Evolutionary conservation across 2,888 invertebrate species (phyloP), one percentile per base, ranked within the genome.

Genomic region (Tachina lurida): DNA sequence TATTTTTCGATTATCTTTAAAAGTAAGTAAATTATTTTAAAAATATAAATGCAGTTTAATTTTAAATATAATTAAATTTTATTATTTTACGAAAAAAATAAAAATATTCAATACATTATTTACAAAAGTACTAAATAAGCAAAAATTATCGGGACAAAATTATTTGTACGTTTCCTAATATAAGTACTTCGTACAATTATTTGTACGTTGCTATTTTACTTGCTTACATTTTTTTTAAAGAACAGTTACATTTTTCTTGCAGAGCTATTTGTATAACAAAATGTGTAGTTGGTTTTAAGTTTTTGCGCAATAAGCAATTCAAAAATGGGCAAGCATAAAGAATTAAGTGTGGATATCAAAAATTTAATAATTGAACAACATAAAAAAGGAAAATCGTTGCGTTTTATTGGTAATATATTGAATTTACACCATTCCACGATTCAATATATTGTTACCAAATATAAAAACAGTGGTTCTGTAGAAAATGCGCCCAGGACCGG

Each of bases 151-250:
- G 62, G 43, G 43, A 49, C 49, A 49, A 49, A 67, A 49, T 22
- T 67, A 49, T 49, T 67, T 67, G 67, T 67, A 67, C 67, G 22
- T 22, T 41, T 41, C 19, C 19, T 49, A 49, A 56, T 39, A 15
- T 60, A 10, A 39, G 68, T 67, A 67, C 58, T 41, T 58, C 15
- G 49, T 54, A 60, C 67, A 68, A 75, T 68, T 56, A 60, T 31
- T 67, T 67, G 52, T 67, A 67, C 39, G 0, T 49, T 49, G 31
- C 10, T 17, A 49, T 67, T 67, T 17, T 13, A 22, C 17, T 67
- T 70, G 65, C n/a, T 70, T 54, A 41, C 68, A 54, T n/a, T 54
- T 54, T 41, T 67, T 68, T 68, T 67, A 39, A 54, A 39, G 13
- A 54, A 54, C 65, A 47, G 47, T 65, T 52, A 52, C n/a, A 45